Percentiles rank a stretch among this genome's conserved stretches.
Evolutionary conservation across 1,140 invertebrate genomes (phyloP).

Genomic region (Drosophila bocqueti): DNA sequence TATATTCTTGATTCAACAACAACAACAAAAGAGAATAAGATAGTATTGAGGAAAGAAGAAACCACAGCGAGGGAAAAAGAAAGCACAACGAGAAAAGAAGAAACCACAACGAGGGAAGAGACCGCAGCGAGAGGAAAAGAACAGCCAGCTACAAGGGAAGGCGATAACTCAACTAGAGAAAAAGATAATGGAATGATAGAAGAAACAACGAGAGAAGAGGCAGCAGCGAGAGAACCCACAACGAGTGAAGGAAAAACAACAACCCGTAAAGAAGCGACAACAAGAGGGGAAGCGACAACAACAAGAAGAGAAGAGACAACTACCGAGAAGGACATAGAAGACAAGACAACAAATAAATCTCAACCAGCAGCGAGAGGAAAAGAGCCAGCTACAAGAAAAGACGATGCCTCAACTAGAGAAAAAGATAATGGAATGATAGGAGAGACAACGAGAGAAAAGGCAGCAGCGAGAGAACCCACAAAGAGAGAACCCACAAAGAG

Average conservation of each 20-base stretch:
- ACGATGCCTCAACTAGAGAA: too few relatives aligned
- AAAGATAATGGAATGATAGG: too few relatives aligned
- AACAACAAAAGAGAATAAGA: background rate
- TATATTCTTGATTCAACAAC: constrained; percentile 3
- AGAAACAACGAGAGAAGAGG: background rate
- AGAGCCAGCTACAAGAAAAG: too few relatives aligned
- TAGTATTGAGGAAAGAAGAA: background rate
- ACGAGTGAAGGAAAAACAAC: background rate
- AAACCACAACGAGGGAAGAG: background rate
- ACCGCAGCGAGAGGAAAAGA: background rate
- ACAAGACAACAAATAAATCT: too few relatives aligned
- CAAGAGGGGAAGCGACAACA: background rate
- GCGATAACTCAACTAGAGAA: background rate
- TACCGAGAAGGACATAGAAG: too few relatives aligned
- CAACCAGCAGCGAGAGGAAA: too few relatives aligned
- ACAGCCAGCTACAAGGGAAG: background rate
- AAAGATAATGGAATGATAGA: background rate
- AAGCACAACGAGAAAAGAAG: background rate
- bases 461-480: too few relatives aligned
- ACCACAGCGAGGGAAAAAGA: too few relatives aligned
- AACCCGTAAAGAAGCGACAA: background rate
- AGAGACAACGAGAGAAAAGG: background rate
- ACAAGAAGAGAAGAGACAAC: too few relatives aligned
- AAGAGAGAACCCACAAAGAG: too few relatives aligned
- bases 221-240: background rate